These are phyloP conservation scores for Helostoma temminkii DNA, from an alignment of 2,797 vertebrate species.

Conservation along the genomic window DNA sequence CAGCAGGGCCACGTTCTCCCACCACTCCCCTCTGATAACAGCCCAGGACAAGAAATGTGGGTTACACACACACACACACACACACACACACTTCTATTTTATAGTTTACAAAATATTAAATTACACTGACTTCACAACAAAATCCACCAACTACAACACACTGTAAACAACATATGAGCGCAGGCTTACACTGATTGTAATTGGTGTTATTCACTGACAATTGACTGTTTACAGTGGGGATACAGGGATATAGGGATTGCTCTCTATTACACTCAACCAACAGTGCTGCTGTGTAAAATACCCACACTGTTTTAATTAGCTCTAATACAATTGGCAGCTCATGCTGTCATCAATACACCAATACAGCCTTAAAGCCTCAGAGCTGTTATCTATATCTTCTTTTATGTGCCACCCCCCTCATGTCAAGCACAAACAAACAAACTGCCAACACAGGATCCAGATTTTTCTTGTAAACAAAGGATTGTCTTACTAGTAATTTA, in stretches of 20 bases:
- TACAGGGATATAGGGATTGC: neutral
- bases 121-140: neutral
- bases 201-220: conserved; percentile 36
- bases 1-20: conserved; percentile 54
- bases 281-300: conserved; percentile 22
- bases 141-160: neutral
- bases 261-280: conserved; percentile 39
- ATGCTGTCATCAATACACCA: conserved; percentile 34
- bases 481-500: conserved; percentile 25
- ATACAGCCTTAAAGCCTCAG: conserved; percentile 40
- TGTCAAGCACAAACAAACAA: conserved; percentile 17
- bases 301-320: conserved; percentile 55
- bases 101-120: neutral
- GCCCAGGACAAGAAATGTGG: conserved; percentile 11
- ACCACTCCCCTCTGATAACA: conserved; percentile 62
- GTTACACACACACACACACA: neutral
- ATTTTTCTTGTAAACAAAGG: conserved; percentile 22
- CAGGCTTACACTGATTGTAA: conserved; percentile 26
- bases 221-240: conserved; percentile 37
- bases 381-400: conserved; percentile 34
- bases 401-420: conserved; percentile 11
- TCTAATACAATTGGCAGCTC: conserved; percentile 36
- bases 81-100: conserved; percentile 8
- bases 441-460: conserved; percentile 18
- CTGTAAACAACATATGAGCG: conserved; percentile 18